These are phyloP conservation scores for Amiota minor DNA, from an alignment of 2,888 invertebrate species.

Conservation along the genomic window DNA sequence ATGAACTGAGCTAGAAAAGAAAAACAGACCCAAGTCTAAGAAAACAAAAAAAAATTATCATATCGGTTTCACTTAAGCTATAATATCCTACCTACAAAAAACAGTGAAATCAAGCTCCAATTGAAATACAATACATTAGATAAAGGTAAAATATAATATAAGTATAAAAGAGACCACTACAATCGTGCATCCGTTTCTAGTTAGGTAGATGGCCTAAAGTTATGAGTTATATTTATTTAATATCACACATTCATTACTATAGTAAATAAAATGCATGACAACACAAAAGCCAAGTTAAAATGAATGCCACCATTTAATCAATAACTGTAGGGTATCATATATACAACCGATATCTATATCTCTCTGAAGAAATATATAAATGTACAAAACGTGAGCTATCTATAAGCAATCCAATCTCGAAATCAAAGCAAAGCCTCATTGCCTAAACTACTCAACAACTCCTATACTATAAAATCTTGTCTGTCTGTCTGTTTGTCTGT, in stretches of 20 bases:
- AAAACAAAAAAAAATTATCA: neutral
- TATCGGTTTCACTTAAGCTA: neutral
- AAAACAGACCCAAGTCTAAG: neutral
- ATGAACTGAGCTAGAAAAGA: neutral
- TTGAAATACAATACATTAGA: no score
- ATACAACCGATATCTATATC: slow-evolving; percentile 12
- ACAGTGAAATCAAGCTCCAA: no score
- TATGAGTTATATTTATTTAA: no score
- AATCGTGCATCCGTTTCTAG: no score
- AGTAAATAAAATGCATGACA: neutral
- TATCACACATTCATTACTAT: no score
- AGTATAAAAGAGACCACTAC: no score
- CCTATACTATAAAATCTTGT: no score
- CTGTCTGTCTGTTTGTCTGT: no score
- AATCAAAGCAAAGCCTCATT: slow-evolving; percentile 15
- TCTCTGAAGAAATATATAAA: slow-evolving; percentile 18
- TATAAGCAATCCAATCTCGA: slow-evolving; percentile 27
- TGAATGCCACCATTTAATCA: neutral
- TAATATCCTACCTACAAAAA: no score
- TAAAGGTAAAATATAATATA: no score
- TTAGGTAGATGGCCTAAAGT: no score
- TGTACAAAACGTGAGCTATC: slow-evolving; percentile 31
- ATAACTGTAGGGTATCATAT: no score
- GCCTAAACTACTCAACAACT: neutral
- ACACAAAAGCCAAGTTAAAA: neutral